Evolutionary conservation across 2,888 invertebrate genomes (phyloP), one percentile per base, ranked within the genome.

Genomic region (Himalopsyche kuldschensis): DNA sequence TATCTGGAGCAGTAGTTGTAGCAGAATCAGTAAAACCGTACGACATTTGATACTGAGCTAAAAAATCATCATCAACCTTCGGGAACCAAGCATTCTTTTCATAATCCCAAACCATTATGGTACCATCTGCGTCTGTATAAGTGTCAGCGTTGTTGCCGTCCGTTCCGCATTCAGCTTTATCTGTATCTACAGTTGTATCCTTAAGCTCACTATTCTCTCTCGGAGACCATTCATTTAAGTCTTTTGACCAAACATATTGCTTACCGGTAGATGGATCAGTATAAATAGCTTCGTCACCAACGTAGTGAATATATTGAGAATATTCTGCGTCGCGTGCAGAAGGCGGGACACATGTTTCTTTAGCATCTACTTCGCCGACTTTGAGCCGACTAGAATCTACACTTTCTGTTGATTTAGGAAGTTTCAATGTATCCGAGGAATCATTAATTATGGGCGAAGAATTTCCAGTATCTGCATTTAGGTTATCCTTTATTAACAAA

Each of bases 61-160:
- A 94, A 88, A 99, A 99, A 87, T 99, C 97, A 88, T 98, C 98
- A 91, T 98, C 97, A 85, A 99, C 94, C 93, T 97, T 97, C 0
- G 99, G 99, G 90, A 99, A 96, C 98, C 99, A 99, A 4, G 98
- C 98, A 88, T 94, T 95, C 89, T 96, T 98, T 55, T 94, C 94
- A 31, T 92, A 92, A 90, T 99, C 98, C 97, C 98, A 99, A 88
- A 98, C 96, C 89, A 94, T 98, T 85, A 95, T 95, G 0, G 95
- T 95, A 0, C 98, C 98, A 92, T 99, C 99, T 80, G 92, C 90
- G 88, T 97, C 97, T 6, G 95, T 96, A 87, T 96, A 97, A 11
- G 94, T 94, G 87, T 96, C 95, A 79, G 95, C 94, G 88, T 96
- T 95, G 89, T 95, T 93, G 90, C 96, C 95, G 75, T 75, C 69